Evolutionary conservation across 2,888 invertebrate species (phyloP), one percentile per base, ranked within the genome.

Genomic region (Tillus elongatus): DNA sequence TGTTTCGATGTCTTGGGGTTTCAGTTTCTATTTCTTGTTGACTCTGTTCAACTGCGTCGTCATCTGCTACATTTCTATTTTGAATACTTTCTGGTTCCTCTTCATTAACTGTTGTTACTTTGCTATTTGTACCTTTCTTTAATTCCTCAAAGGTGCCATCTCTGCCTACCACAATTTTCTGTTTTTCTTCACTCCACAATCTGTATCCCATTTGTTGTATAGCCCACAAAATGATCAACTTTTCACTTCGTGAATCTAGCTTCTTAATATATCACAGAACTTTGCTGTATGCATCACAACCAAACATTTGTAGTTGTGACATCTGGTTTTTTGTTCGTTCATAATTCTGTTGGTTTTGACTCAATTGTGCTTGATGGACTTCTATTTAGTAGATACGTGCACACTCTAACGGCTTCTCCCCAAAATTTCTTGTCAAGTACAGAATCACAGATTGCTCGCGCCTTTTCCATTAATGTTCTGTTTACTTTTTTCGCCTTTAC

Each of bases 111-210:
- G n/a, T n/a, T n/a, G n/a, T n/a, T n/a, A n/a, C n/a, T n/a, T n/a
- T n/a, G n/a, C n/a, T n/a, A n/a, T n/a, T n/a, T n/a, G n/a, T n/a
- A n/a, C 24, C 24, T 19, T 19, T 19, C n/a, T 19, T 19, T 8
- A n/a, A n/a, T 19, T 19, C 24, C 6, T 19, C 24, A 19, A 19
- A 19, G 6, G n/a, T n/a, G n/a, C 6, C 24, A n/a, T 19, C 24
- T 19, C 24, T 19, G 6, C 24, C n/a, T n/a, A 19, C 24, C 6
- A 19, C n/a, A 28, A 35, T 29, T 6, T n/a, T 29, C 2, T n/a
- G 2, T 19, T 15, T 35, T 35, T 14, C 35, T 27, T 13, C 14
- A n/a, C 24, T 19, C 24, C 24, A 19, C 6, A 19, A n/a, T 19
- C 24, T 19, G 24, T 19, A 19, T 19, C 24, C n/a, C 24, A n/a